A percentile compares a stretch with the other conserved stretches of the same genome.
phyloP scores from a whole-genome alignment of 2,888 invertebrate genomes.

The Caenorhabditis zanzibari region DNA sequence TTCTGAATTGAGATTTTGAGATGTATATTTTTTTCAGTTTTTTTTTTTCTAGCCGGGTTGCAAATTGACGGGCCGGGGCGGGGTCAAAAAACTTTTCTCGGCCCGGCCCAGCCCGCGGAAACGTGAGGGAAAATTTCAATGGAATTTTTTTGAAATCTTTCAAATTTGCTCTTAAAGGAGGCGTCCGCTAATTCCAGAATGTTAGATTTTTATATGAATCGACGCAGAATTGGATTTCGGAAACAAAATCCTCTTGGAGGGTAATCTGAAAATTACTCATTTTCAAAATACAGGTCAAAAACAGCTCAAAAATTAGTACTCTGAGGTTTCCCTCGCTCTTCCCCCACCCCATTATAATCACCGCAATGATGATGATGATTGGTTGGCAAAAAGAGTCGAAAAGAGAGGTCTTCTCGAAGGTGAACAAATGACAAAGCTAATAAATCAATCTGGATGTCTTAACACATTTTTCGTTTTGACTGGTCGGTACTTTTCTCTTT shows the following conservation, averaged over 20 bases:
- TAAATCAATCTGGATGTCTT: slow-evolving; percentile 64
- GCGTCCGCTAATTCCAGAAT: too few relatives aligned
- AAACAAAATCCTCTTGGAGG: too few relatives aligned
- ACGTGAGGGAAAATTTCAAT: too few relatives aligned
- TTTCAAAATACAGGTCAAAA: not conserved
- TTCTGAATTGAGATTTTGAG: slow-evolving; percentile 16
- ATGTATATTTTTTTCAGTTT: slow-evolving; percentile 25
- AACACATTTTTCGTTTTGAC: slow-evolving; percentile 59
- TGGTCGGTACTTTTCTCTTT: slow-evolving; percentile 30
- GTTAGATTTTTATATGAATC: too few relatives aligned
- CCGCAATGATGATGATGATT: slow-evolving; percentile 42
- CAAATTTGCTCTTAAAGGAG: too few relatives aligned
- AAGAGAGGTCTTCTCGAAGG: slow-evolving; percentile 3
- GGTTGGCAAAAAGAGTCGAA: slow-evolving; percentile 21
- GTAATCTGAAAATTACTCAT: too few relatives aligned
- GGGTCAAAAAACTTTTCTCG: too few relatives aligned
- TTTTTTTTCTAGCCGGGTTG: not conserved
- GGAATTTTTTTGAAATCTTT: too few relatives aligned
- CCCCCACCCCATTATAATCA: slow-evolving; percentile 32
- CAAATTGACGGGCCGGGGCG: too few relatives aligned
- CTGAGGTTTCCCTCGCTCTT: not conserved
- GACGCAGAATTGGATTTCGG: too few relatives aligned
- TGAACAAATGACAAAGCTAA: slow-evolving; percentile 62
- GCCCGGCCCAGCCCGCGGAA: too few relatives aligned
- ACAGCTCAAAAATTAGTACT: not conserved